Percentiles rank a stretch among this genome's conserved stretches.
phyloP scores from a whole-genome alignment of 2,888 invertebrate genomes.

The Drosophila peninsularis region DNA sequence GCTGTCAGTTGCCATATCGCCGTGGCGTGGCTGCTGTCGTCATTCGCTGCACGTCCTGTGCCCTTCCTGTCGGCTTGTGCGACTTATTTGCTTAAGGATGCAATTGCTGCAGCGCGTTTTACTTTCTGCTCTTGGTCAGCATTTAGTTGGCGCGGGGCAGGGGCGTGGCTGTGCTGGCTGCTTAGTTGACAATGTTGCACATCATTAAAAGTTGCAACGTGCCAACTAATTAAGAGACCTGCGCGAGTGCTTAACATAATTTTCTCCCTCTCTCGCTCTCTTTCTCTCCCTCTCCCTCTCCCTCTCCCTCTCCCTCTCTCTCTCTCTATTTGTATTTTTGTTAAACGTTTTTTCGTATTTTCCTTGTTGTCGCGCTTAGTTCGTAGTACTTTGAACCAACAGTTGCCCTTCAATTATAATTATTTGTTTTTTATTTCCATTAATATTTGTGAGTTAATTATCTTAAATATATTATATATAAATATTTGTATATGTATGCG shows the following conservation, averaged over 20 bases:
- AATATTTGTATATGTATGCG: not conserved
- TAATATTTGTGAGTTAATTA: slow-evolving; percentile 52
- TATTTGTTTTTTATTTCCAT: not conserved
- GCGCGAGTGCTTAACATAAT: slow-evolving; percentile 30
- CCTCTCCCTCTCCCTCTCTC: no score
- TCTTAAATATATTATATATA: slow-evolving; percentile 46
- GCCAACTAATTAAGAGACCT: slow-evolving; percentile 62
- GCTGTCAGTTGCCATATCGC: slow-evolving; percentile 37
- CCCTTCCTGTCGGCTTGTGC: slow-evolving; percentile 54
- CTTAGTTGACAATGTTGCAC: slow-evolving; percentile 49
- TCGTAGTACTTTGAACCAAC: slow-evolving; percentile 2
- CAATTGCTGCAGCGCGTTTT: slow-evolving; percentile 38
- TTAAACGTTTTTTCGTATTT: not conserved
- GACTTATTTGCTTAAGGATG: slow-evolving; percentile 65
- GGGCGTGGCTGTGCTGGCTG: not conserved
- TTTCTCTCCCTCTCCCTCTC: not conserved
- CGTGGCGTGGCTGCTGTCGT: slow-evolving; percentile 17
- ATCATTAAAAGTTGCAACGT: slow-evolving; percentile 56
- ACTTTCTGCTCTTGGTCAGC: slow-evolving; percentile 56
- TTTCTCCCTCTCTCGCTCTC: not conserved
- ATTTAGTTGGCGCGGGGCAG: slow-evolving; percentile 24
- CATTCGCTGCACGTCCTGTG: slow-evolving; percentile 23
- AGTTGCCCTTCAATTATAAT: slow-evolving; percentile 3
- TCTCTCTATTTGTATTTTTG: not conserved
- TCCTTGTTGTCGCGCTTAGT: not conserved